Evolutionary conservation across 2,888 invertebrate species (phyloP).

Genomic region (Lasioglossum malachurum): DNA sequence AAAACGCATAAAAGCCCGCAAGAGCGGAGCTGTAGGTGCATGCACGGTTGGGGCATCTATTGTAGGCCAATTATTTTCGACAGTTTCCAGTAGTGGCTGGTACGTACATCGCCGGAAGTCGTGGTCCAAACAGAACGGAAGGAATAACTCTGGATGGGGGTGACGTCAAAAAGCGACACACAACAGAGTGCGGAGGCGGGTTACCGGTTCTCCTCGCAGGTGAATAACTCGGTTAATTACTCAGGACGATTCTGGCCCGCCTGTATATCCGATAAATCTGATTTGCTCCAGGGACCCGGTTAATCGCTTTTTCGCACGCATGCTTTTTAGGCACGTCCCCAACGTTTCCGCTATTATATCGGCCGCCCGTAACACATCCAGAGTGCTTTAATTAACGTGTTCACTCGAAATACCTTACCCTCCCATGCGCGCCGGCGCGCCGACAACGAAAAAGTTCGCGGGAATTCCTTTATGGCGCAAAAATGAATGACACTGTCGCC

Average conservation of each 20-base stretch:
- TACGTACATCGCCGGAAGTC: neutral
- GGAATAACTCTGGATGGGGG: neutral
- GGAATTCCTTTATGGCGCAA: slow-evolving; percentile 11
- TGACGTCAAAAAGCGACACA: slow-evolving; percentile 19
- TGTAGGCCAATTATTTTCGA: neutral
- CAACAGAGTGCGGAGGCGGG: slow-evolving; percentile 16
- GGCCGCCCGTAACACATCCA: neutral
- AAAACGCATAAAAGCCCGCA: neutral
- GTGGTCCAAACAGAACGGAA: neutral
- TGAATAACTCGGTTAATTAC: slow-evolving; percentile 68
- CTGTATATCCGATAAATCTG: slow-evolving; percentile 64
- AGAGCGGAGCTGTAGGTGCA: neutral
- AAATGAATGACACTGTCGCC: neutral
- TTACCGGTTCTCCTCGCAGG: slow-evolving; percentile 20
- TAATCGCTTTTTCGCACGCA: slow-evolving; percentile 71
- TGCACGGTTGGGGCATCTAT: neutral
- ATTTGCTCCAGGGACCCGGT: slow-evolving; percentile 64
- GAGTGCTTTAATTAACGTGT: slow-evolving; percentile 1
- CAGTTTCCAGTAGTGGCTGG: neutral
- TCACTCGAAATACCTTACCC: neutral
- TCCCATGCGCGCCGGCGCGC: neutral
- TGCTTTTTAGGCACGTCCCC: slow-evolving; percentile 52
- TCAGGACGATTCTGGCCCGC: slow-evolving; percentile 55
- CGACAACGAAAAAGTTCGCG: neutral
- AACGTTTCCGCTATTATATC: slow-evolving; percentile 28